Percentiles rank a stretch among this genome's conserved stretches.
phyloP scores from a whole-genome alignment of 2,888 invertebrate species.

The Mesorhabditis belari region DNA sequence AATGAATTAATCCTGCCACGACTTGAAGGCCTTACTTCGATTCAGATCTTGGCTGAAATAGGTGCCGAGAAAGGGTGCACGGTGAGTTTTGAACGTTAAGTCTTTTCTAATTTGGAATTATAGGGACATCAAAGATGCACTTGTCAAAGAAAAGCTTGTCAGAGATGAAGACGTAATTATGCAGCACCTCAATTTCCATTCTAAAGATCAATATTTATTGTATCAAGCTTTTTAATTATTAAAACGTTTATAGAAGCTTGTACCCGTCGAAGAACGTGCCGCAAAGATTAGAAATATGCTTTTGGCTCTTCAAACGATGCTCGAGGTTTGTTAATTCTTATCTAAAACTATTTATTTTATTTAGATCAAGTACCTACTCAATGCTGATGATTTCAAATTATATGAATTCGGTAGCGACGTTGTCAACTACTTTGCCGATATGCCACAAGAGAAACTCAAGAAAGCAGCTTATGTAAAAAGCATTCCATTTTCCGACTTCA shows the following conservation, averaged over 20 bases:
- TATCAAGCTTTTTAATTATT: too few relatives aligned
- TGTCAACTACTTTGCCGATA: background rate
- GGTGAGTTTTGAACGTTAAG: too few relatives aligned
- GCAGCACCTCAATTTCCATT: background rate
- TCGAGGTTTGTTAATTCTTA: background rate
- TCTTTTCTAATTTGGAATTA: too few relatives aligned
- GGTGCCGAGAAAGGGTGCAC: constrained; percentile 11
- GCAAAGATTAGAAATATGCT: background rate
- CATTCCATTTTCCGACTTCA: too few relatives aligned
- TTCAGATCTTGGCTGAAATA: constrained; percentile 11
- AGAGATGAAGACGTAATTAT: background rate
- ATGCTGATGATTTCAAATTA: background rate
- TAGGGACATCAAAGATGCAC: background rate
- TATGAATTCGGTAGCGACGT: background rate
- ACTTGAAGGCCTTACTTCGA: constrained; percentile 9
- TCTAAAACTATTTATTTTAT: background rate
- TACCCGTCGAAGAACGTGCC: background rate
- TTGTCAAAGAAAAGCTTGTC: too few relatives aligned
- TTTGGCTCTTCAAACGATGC: background rate
- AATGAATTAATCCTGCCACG: constrained; percentile 11
- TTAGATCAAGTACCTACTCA: background rate
- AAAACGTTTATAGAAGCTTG: too few relatives aligned
- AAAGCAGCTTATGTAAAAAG: too few relatives aligned
- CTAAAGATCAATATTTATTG: too few relatives aligned
- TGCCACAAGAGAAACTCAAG: background rate